Percentiles rank a stretch among this genome's conserved stretches.
Evolutionary conservation across 2,113 vertebrate genomes (phyloP).

Genomic region (Cichladusa arquata): DNA sequence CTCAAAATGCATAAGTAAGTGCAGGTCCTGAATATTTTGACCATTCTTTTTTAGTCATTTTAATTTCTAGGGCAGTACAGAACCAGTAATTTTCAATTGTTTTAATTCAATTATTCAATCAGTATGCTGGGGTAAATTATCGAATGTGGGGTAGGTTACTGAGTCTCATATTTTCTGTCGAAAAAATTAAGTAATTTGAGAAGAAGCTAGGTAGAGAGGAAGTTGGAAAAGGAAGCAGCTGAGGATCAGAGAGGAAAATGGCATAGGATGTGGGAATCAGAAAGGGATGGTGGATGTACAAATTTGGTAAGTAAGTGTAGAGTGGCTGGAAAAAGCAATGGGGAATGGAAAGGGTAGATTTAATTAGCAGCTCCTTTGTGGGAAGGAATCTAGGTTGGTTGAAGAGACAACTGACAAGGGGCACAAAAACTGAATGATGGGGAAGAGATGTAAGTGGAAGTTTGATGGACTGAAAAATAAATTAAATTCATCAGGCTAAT

Average conservation of each 20-base stretch:
- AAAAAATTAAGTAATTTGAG: neutral
- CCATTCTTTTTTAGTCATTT: neutral
- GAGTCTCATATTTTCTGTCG: neutral
- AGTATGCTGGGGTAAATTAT: neutral
- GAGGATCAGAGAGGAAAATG: neutral
- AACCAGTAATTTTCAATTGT: neutral
- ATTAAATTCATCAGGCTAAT: neutral
- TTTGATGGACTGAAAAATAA: neutral
- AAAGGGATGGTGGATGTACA: neutral
- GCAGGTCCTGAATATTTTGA: neutral
- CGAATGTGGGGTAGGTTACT: rapidly evolving
- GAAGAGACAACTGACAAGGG: neutral
- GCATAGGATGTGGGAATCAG: neutral
- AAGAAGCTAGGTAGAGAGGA: neutral
- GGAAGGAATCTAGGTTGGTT: neutral
- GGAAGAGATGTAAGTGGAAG: neutral
- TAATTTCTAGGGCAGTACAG: neutral
- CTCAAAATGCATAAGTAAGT: neutral
- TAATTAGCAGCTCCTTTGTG: neutral
- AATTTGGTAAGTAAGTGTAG: neutral
- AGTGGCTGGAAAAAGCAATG: neutral
- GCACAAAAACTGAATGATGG: neutral
- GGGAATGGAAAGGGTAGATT: neutral
- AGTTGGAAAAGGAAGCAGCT: neutral
- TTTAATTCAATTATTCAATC: neutral